Conservation (phyloP, 2,797 vertebrate species). For the Cuculus canorus region DNA sequence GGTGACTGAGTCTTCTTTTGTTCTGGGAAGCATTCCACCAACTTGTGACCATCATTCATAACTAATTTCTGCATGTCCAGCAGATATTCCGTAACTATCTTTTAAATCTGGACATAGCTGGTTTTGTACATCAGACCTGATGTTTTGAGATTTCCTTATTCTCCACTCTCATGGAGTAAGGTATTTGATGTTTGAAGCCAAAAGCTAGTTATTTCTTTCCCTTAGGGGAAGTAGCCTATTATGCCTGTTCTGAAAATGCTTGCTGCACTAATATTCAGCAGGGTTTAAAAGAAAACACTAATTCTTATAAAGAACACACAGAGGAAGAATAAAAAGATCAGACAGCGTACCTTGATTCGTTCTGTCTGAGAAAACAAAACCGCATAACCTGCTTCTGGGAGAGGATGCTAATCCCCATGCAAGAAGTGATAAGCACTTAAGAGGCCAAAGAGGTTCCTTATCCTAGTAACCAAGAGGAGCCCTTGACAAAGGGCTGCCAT, state of each 20-base stretch:
- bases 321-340: not conserved
- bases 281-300: not conserved
- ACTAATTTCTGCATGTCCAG: not conserved
- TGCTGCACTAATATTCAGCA: not conserved
- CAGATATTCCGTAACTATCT: too few species aligned
- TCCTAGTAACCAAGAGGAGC: accelerated
- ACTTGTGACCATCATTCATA: not conserved
- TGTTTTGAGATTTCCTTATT: not conserved
- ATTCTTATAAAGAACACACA: not conserved
- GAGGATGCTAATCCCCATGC: accelerated
- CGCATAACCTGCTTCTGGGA: not conserved
- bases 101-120: not conserved
- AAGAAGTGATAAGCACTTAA: not conserved
- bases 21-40: not conserved
- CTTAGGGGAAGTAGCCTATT: not conserved
- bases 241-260: not conserved
- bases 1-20: not conserved
- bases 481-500: not conserved
- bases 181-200: accelerated
- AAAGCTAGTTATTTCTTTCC: not conserved
- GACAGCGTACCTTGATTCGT: accelerated
- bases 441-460: not conserved
- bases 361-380: not conserved
- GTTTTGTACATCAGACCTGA: not conserved
- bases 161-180: not conserved